Conservation (phyloP, 2,797 vertebrate genomes). For the Carapus acus region DNA sequence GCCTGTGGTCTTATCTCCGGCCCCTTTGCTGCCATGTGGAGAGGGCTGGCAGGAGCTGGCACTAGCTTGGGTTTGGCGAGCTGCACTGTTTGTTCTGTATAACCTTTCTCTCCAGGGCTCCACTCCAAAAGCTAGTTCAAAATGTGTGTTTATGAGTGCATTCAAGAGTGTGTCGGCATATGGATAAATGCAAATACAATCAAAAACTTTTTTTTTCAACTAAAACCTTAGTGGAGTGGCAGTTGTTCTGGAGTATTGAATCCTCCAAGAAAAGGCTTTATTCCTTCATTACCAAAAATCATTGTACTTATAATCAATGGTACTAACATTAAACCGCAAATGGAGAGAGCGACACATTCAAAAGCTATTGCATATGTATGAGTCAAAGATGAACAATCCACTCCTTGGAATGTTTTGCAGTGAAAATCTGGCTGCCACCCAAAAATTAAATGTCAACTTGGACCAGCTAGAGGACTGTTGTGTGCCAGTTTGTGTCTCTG, state of each 20-base stretch:
- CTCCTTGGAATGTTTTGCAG: too few species aligned
- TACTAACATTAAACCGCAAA: too few species aligned
- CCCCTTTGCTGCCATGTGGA: constrained; percentile 27
- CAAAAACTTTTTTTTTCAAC: constrained; percentile 21
- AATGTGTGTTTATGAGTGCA: constrained; percentile 25
- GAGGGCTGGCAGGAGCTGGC: constrained; percentile 36
- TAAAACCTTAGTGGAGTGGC: not conserved
- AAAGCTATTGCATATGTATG: too few species aligned
- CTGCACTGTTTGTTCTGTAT: constrained; percentile 36
- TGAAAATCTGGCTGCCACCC: too few species aligned
- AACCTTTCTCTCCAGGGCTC: constrained; percentile 31
- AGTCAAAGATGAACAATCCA: too few species aligned
- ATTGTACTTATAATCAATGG: too few species aligned
- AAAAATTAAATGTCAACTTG: too few species aligned
- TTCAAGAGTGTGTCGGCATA: constrained; percentile 6
- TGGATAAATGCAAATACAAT: not conserved
- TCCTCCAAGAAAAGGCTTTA: too few species aligned
- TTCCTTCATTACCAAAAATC: too few species aligned
- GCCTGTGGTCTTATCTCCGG: constrained; percentile 52
- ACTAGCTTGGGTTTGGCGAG: constrained; percentile 31
- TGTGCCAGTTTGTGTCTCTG: constrained; percentile 12
- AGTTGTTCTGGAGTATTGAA: too few species aligned
- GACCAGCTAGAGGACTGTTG: too few species aligned
- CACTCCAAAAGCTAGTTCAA: constrained; percentile 17
- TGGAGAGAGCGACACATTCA: too few species aligned